phyloP scores from a whole-genome alignment of 1,140 invertebrate species.

The Dinothrombium tinctorium region DNA sequence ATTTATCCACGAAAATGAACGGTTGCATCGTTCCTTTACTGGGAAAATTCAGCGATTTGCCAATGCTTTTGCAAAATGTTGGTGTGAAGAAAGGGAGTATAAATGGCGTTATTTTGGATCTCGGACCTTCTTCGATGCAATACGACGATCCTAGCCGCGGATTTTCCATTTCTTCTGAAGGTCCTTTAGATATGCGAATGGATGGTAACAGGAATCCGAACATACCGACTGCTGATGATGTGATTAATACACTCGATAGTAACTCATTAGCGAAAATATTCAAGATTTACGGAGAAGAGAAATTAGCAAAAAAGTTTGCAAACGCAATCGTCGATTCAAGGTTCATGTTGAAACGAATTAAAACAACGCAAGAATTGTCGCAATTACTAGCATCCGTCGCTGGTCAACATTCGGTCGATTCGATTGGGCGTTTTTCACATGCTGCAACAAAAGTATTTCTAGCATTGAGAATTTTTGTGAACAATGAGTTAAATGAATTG shows the following conservation, averaged over 20 bases:
- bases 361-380: constrained; percentile 57
- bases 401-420: constrained; percentile 33
- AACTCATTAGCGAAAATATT: constrained; percentile 53
- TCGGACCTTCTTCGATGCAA: constrained; percentile 91
- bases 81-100: constrained; percentile 36
- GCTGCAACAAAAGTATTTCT: constrained; percentile 78
- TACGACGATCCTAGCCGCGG: constrained; percentile 53
- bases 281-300: constrained; percentile 73
- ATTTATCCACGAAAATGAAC: constrained; percentile 14
- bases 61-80: constrained; percentile 32
- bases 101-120: constrained; percentile 72
- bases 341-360: constrained; percentile 47
- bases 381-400: constrained; percentile 33
- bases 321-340: constrained; percentile 64
- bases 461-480: constrained; percentile 81
- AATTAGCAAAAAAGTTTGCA: constrained; percentile 57
- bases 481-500: constrained; percentile 88
- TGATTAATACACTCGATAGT: constrained; percentile 51
- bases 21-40: constrained; percentile 41
- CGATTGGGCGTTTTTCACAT: constrained; percentile 45
- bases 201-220: constrained; percentile 36
- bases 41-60: constrained; percentile 67
- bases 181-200: constrained; percentile 88
- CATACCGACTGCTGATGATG: constrained; percentile 54
- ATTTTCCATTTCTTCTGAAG: constrained; percentile 57